Evolutionary conservation across 2,888 invertebrate genomes (phyloP).

Genomic region (Poecilus cupreus): DNA sequence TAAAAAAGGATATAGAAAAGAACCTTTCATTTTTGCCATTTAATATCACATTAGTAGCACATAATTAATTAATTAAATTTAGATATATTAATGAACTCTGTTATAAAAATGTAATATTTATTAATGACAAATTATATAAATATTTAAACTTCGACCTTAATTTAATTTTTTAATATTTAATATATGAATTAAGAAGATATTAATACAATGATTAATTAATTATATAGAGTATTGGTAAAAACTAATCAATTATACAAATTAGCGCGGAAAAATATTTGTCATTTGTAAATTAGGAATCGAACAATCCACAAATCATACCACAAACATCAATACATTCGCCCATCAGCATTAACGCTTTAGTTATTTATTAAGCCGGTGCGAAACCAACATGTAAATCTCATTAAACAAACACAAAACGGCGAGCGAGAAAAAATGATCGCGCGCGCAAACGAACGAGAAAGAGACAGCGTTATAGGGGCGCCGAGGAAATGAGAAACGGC

Average conservation of each 20-base stretch:
- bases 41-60: no score
- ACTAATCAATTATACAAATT: not conserved
- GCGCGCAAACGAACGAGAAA: conserved; percentile 11
- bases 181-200: not conserved
- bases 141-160: not conserved
- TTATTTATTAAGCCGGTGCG: conserved; percentile 41
- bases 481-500: conserved; percentile 58
- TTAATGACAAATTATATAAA: not conserved
- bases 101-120: conserved; percentile 22
- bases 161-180: not conserved
- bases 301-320: conserved; percentile 35
- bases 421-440: conserved; percentile 35
- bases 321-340: conserved; percentile 34
- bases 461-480: conserved; percentile 16
- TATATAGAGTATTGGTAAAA: not conserved
- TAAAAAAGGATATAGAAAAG: no score
- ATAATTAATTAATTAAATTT: no score
- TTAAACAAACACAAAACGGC: conserved; percentile 38
- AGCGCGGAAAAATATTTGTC: not conserved
- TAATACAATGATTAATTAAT: conserved; percentile 4
- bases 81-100: not conserved
- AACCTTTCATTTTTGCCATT: no score
- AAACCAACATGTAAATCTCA: conserved; percentile 47
- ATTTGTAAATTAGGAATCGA: conserved; percentile 26
- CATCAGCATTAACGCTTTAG: conserved; percentile 37